Conservation (phyloP, 2,797 vertebrate species). For the Pelobates cultripes region DNA sequence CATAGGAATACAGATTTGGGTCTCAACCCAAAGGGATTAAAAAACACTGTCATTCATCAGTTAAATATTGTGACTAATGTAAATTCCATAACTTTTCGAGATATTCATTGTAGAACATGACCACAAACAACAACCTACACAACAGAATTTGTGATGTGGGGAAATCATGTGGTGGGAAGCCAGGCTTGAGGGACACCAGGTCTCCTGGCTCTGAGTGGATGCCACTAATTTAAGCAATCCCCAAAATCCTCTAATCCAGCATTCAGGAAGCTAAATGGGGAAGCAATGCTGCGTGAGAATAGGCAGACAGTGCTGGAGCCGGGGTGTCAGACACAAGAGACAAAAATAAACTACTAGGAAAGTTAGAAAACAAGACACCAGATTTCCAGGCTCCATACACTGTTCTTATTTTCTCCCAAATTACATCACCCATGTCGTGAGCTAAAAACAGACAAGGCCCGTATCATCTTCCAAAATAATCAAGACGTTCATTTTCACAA, state of each 20-base stretch:
- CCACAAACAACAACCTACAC: not conserved
- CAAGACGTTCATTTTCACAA: constrained; percentile 2
- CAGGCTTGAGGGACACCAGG: constrained; percentile 2
- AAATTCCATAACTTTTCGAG: no score
- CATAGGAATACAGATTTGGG: no score
- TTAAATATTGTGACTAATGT: no score
- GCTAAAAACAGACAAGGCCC: constrained; percentile 17
- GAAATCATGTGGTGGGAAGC: not conserved
- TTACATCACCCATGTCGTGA: constrained; percentile 30
- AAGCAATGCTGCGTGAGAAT: constrained; percentile 27
- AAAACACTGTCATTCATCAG: no score
- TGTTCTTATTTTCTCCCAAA: constrained; percentile 12
- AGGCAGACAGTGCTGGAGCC: constrained; percentile 30
- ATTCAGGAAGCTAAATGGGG: constrained; percentile 29
- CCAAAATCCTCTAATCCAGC: not conserved
- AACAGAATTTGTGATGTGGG: not conserved
- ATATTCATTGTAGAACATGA: not conserved
- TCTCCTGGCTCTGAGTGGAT: constrained; percentile 1
- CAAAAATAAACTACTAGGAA: constrained; percentile 40
- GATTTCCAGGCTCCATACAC: constrained; percentile 41
- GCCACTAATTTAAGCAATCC: constrained; percentile 35
- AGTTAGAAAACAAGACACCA: constrained; percentile 34
- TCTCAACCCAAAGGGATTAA: no score
- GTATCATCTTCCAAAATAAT: constrained; percentile 43
- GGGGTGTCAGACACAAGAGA: constrained; percentile 13